Evolutionary conservation across 2,797 vertebrate genomes (phyloP), one percentile per base, ranked within the genome.

Genomic region (Scleropages formosus): DNA sequence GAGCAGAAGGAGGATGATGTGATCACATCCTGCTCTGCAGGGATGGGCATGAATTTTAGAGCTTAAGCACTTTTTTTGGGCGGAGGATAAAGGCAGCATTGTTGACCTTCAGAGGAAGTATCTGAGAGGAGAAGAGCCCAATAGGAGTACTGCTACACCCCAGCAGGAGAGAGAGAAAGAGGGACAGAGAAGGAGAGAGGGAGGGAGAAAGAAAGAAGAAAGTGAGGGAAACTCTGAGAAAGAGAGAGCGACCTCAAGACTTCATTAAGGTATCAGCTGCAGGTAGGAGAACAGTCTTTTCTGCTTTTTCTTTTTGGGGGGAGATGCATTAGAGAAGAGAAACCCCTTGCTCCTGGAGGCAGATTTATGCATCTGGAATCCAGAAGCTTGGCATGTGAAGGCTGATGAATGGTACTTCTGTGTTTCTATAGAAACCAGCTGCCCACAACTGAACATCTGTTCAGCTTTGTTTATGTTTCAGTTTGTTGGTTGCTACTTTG

Each of bases 201-300:
- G 69, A 51, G 72, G 24, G 59, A 62, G 44, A 49, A 66, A 73
- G 71, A 58, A 16, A 49, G 77, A 68, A 46, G 75, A 60, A 66
- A 77, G 66, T 73, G 71, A 58, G 20, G 22, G 77, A 68, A 46
- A 77, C 59, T 65, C 77, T 72, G 75, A 72, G 22, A 20, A 71
- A 73, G 60, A 76, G 80, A 73, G 69, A 75, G 74, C 76, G 77
- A 65, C 81, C 82, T 79, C 75, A 75, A 82, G 67, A 61, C 77
- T 89, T 85, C 84, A 87, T 82, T 83, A 85, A 89, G 89, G 88
- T 90, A 91, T 86, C 88, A 89, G 84, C 85, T 85, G 83, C 88
- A 92, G 91, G 92, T 93, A 92, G 91, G 91, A 83, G 67, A 73
- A 51, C n/a, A 73, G 60, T 53, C 78, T 73, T 79, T 84, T 85